phyloP scores from a whole-genome alignment of 1,140 invertebrate species.

The Caenorhabditis remanei region DNA sequence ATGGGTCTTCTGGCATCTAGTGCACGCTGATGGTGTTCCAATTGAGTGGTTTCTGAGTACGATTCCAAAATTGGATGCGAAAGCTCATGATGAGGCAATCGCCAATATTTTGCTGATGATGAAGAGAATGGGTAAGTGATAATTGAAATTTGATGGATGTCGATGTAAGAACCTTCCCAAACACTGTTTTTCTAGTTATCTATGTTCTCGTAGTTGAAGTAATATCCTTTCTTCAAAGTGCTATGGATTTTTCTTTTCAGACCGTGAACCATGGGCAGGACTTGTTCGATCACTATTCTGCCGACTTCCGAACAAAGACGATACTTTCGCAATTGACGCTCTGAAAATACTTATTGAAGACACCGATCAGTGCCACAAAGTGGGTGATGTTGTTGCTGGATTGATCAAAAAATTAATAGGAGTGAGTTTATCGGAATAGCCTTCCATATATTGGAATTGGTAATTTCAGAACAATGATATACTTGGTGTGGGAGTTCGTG shows the following conservation, averaged over 20 bases:
- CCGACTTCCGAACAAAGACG: background rate
- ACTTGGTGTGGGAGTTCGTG: background rate
- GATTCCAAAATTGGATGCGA: conserved; percentile 29
- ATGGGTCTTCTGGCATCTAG: conserved; percentile 59
- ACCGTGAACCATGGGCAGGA: conserved; percentile 45
- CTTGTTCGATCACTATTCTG: conserved; percentile 31
- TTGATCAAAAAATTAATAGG: conserved; percentile 41
- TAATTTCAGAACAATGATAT: conserved; percentile 28
- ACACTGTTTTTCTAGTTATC: too few species aligned
- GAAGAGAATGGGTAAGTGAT: conserved; percentile 50
- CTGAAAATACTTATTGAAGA: conserved; percentile 60
- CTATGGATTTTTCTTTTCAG: background rate
- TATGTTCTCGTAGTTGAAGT: too few species aligned
- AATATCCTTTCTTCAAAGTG: too few species aligned
- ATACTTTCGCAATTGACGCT: conserved; percentile 52
- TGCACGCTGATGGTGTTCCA: conserved; percentile 59
- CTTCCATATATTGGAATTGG: background rate
- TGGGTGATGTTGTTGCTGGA: conserved; percentile 18
- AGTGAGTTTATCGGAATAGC: background rate
- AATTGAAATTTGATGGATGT: background rate
- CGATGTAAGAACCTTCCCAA: background rate
- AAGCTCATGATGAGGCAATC: conserved; percentile 30
- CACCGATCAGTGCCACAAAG: conserved; percentile 33
- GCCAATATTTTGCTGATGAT: conserved; percentile 55
- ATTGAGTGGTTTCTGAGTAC: conserved; percentile 52